A percentile compares a stretch with the other conserved stretches of the same genome.
Conservation (phyloP, 1,140 invertebrate species). For the Phocides pigmalion region DNA sequence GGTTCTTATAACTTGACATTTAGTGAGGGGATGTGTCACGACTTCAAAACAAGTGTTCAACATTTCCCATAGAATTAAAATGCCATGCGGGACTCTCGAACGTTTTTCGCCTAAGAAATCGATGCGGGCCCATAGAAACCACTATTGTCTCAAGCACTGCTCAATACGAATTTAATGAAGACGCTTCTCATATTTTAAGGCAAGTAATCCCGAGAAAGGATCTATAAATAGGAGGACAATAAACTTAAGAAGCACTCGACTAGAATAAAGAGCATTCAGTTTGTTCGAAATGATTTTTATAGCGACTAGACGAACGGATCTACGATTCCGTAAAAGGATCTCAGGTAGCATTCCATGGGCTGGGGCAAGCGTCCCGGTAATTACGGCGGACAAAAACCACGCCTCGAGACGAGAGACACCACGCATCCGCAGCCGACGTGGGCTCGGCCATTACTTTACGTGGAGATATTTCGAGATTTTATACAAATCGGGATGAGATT, state of each 20-base stretch:
- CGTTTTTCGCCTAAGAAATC: constrained; percentile 31
- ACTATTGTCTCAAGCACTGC: constrained; percentile 16
- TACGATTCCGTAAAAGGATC: constrained; percentile 31
- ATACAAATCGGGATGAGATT: constrained; percentile 17
- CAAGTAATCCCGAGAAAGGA: constrained; percentile 20
- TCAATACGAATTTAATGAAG: constrained; percentile 23
- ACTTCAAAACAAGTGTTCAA: constrained; percentile 19
- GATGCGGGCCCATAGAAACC: constrained; percentile 23
- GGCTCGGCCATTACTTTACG: constrained; percentile 3
- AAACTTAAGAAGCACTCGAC: constrained; percentile 8
- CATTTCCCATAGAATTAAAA: constrained; percentile 29
- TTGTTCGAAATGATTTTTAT: constrained; percentile 19
- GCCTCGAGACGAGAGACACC: constrained; percentile 27
- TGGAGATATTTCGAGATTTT: constrained; percentile 13
- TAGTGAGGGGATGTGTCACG: constrained; percentile 1
- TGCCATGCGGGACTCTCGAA: constrained; percentile 22
- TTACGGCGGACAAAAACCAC: constrained; percentile 27
- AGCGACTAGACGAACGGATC: constrained; percentile 26
- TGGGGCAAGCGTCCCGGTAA: constrained; percentile 15
- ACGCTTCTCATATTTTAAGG: constrained; percentile 21
- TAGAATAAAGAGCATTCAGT: constrained; percentile 13
- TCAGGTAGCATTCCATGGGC: constrained; percentile 28
- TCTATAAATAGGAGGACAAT: constrained; percentile 19
- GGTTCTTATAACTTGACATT: constrained; percentile 2
- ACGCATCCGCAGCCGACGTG: constrained; percentile 3